Evolutionary conservation across 2,888 invertebrate genomes (phyloP), one percentile per base, ranked within the genome.

Genomic region (Torymus texanus): DNA sequence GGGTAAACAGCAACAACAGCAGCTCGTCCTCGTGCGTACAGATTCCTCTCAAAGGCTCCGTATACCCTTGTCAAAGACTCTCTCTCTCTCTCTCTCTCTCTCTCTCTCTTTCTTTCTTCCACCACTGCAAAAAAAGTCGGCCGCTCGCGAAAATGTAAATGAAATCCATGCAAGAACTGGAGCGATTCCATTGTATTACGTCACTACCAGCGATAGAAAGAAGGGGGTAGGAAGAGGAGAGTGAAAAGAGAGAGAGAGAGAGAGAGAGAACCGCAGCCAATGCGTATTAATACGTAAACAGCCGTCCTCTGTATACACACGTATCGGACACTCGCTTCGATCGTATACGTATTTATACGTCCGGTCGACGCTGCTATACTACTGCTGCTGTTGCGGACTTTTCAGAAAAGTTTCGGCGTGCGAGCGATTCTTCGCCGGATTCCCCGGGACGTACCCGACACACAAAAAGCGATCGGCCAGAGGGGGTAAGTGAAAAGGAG

Each of bases 131-230:
- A 41, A 29, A 41, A 41, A 41, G 41, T 41, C 41, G 8, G 5
- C 41, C 41, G 8, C 41, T 8, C 41, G 41, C 59, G 53, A 79
- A 63, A 75, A 75, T 79, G 68, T 75, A 75, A 79, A 79, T 75
- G 58, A 74, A 70, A 70, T 74, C 59, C 16, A 14, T 53, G 16
- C 59, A 61, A 21, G 29, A 77, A 71, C 53, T 58, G 56, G 21
- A 50, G 24, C 55, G 5, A 72, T 73, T 66, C 66, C 16, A 72
- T 72, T 67, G 61, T 65, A 61, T 61, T 71, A 55, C 24, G 50
- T 58, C 24, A 50, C 50, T 41, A 41, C 41, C 0, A 41, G 41
- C 41, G 41, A 41, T 41, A 41, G 41, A 41, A 41, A 8, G 41
- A 41, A 41, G 41, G 41, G 1, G 5, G 41, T 41, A 41, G 41